Conservation (phyloP, 2,113 vertebrate genomes). For the Nerophis lumbriciformis region DNA sequence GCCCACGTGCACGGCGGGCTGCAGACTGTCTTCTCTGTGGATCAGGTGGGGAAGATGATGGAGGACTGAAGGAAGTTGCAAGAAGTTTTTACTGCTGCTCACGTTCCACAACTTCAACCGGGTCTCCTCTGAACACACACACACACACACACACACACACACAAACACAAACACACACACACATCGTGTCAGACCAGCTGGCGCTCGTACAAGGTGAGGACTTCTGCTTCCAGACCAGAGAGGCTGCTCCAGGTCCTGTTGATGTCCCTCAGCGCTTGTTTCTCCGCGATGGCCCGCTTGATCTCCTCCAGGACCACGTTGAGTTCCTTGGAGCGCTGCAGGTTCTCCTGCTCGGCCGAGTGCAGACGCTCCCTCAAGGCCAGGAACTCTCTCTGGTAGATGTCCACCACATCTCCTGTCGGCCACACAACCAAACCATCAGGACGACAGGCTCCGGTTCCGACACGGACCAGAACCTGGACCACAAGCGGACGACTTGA, state of each 20-base stretch:
- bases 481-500: too few species aligned
- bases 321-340: slow-evolving; percentile 93
- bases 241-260: slow-evolving; percentile 69
- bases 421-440: not conserved
- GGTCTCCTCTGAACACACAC: slow-evolving; percentile 80
- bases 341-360: slow-evolving; percentile 91
- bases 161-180: not conserved
- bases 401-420: slow-evolving; percentile 87
- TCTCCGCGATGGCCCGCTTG: slow-evolving; percentile 85
- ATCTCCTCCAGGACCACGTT: slow-evolving; percentile 97
- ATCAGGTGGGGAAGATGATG: slow-evolving; percentile 98
- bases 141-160: not conserved
- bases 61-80: slow-evolving; percentile 96
- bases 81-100: slow-evolving; percentile 89
- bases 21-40: slow-evolving; percentile 91
- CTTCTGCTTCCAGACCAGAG: slow-evolving; percentile 36
- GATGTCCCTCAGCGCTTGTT: slow-evolving; percentile 61
- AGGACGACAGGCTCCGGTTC: too few species aligned
- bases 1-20: slow-evolving; percentile 89
- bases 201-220: not conserved
- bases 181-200: not conserved
- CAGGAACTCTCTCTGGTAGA: slow-evolving; percentile 94
- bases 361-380: slow-evolving; percentile 89
- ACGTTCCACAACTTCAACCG: slow-evolving; percentile 92
- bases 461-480: too few species aligned